Conservation (phyloP, 2,797 vertebrate genomes). For the Platalea minor region DNA sequence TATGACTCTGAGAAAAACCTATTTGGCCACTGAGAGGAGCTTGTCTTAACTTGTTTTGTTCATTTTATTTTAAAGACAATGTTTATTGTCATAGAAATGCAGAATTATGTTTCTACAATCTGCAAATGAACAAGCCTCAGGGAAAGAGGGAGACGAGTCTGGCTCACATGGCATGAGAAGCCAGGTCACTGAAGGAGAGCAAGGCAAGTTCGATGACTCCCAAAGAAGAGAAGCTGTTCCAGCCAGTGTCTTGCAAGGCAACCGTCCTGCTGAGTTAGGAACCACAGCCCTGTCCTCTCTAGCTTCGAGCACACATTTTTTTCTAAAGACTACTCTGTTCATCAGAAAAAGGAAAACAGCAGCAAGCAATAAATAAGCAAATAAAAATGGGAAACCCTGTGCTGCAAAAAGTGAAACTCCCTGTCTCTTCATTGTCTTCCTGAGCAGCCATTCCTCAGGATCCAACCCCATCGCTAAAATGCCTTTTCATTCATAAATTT, state of each 20-base stretch:
- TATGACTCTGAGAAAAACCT: not conserved
- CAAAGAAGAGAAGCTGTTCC: not conserved
- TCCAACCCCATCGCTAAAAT: not conserved
- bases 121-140: not conserved
- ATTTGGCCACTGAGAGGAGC: not conserved
- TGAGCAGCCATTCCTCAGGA: not conserved
- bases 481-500: not conserved
- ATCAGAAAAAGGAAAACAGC: not conserved
- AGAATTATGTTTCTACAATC: not conserved
- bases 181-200: not conserved
- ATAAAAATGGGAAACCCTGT: not conserved
- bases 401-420: not conserved
- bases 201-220: not conserved
- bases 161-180: fast-evolving
- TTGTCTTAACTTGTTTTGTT: not conserved
- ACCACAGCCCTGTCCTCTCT: not conserved
- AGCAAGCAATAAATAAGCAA: not conserved
- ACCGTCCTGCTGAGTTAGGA: not conserved
- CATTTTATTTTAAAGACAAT: not conserved
- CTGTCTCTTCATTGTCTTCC: not conserved
- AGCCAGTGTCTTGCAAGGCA: not conserved
- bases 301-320: not conserved
- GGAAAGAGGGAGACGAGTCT: not conserved
- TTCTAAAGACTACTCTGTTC: not conserved
- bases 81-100: not conserved